Evolutionary conservation across 2,797 vertebrate genomes (phyloP).

Genomic region (Gallirallus australis): DNA sequence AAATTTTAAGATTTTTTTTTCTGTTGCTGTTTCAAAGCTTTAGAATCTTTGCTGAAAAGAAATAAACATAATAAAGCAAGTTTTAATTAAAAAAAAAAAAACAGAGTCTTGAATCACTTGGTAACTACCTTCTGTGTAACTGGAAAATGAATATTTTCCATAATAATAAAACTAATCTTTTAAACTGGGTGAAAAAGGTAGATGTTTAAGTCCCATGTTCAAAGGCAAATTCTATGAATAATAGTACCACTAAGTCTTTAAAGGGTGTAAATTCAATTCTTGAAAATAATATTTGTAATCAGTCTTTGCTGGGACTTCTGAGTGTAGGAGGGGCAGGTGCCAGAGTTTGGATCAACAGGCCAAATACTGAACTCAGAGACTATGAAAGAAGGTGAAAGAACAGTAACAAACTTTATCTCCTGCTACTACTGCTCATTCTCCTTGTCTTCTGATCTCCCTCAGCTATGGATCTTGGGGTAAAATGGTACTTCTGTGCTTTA

Average conservation of each 20-base stretch:
- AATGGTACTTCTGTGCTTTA: background rate
- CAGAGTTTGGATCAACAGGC: background rate
- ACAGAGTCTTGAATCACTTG: background rate
- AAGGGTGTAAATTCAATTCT: background rate
- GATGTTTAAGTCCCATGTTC: background rate
- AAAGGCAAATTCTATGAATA: background rate
- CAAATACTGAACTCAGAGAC: accelerated
- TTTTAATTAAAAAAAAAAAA: background rate
- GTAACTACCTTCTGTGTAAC: background rate
- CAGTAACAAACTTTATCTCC: background rate
- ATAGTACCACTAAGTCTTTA: background rate
- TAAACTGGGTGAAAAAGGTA: background rate
- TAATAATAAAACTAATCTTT: background rate
- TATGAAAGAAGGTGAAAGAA: background rate
- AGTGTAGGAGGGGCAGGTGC: background rate
- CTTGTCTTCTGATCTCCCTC: background rate
- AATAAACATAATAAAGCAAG: background rate
- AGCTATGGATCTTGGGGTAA: background rate
- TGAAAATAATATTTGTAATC: background rate
- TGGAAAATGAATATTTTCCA: background rate
- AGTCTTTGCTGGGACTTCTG: background rate
- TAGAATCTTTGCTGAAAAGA: background rate
- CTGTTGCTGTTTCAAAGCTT: background rate
- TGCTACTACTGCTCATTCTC: background rate
- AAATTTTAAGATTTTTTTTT: background rate